Percentiles rank a stretch among this genome's conserved stretches.
These are phyloP conservation scores for Melinaea marsaeus DNA, from an alignment of 2,888 invertebrate genomes.

Conservation along the genomic window DNA sequence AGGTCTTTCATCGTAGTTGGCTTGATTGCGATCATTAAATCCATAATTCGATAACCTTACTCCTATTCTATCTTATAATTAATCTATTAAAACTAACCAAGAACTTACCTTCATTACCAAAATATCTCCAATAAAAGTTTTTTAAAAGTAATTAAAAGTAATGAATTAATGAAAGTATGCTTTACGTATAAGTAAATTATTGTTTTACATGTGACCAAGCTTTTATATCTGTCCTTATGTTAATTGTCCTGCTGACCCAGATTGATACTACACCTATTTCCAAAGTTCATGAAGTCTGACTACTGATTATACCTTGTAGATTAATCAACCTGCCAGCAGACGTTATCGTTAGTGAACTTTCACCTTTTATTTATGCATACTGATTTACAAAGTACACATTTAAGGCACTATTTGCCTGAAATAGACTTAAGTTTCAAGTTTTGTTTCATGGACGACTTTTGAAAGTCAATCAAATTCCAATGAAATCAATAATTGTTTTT, in stretches of 20 bases:
- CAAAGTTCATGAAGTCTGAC: constrained; percentile 13
- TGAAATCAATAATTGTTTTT: no score
- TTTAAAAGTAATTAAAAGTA: no score
- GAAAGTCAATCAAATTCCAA: no score
- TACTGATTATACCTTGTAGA: constrained; percentile 18
- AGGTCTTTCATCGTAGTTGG: constrained; percentile 34
- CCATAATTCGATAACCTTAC: constrained; percentile 3
- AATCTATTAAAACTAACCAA: no score
- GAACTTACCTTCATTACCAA: no score
- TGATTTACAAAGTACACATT: background rate
- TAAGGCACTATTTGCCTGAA: background rate
- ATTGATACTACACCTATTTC: constrained; percentile 13
- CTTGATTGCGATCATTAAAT: constrained; percentile 41
- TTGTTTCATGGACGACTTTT: no score
- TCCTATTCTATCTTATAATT: background rate
- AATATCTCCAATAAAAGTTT: no score
- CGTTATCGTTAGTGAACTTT: constrained; percentile 11
- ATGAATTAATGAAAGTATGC: no score
- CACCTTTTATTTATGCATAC: constrained; percentile 3
- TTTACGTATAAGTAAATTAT: background rate
- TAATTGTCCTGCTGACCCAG: constrained; percentile 13
- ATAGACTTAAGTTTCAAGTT: background rate
- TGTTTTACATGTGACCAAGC: background rate
- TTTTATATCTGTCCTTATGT: background rate
- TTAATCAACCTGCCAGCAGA: constrained; percentile 25